Percentiles rank a stretch among this genome's conserved stretches.
Conservation (phyloP, 2,888 invertebrate genomes). For the Salpingus planirostris region DNA sequence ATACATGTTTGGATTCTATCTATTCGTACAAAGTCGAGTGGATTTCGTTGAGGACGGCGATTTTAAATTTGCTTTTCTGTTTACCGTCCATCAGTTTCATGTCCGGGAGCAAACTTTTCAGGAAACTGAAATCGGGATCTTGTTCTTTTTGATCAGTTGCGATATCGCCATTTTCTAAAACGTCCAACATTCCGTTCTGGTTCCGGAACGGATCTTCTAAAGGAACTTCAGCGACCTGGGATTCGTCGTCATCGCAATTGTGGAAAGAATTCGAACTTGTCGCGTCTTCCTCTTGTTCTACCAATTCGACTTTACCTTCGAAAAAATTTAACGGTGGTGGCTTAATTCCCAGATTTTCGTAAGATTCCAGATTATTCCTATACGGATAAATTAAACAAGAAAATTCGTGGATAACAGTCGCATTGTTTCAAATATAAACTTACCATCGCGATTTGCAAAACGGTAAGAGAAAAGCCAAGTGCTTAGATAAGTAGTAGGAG, state of each 20-base stretch:
- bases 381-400: no score
- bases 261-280: no score
- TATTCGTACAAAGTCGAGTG: conserved; percentile 3
- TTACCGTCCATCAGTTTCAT: conserved; percentile 4
- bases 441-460: conserved; percentile 3
- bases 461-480: conserved; percentile 2
- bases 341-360: no score
- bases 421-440: not conserved
- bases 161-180: not conserved
- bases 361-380: no score
- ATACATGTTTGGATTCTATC: no score
- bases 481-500: conserved; percentile 5
- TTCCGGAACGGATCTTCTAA: not conserved
- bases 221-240: not conserved
- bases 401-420: no score
- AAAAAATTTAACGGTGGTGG: no score
- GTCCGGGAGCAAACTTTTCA: conserved; percentile 6
- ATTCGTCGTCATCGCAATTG: not conserved
- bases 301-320: not conserved
- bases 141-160: not conserved
- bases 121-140: conserved; percentile 4
- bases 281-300: not conserved
- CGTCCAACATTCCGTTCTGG: not conserved
- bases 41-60: conserved; percentile 2
- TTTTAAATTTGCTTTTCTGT: conserved; percentile 4